Evolutionary conservation across 2,888 invertebrate species (phyloP), one percentile per base, ranked within the genome.

Genomic region (Cyclophora punctaria): DNA sequence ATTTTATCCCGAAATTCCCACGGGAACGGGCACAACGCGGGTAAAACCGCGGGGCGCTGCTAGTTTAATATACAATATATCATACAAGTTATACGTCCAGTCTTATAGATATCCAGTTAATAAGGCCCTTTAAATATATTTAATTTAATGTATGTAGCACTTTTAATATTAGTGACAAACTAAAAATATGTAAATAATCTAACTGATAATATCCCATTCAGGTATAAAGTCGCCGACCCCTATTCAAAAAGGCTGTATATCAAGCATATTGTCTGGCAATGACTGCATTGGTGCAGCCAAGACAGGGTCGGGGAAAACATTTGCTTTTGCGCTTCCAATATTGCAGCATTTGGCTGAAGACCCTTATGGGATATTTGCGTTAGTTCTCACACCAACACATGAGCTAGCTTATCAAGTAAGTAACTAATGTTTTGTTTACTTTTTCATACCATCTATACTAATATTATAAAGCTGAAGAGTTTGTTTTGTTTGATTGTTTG

Each of bases 241-340:
- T 0, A 96, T 97, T 51, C 97, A 97, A 77, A 80, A 89, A 66
- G 92, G 93, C 57, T 96, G 96, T 70, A 94, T 97, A 66, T 92
- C 95, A 3, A 88, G 90, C 55, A 95, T 97, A 62, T 77, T 97
- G 42, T 71, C 87, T 52, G 97, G 97, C 0, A 89, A 91, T 63
- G 96, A 98, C 85, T 97, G 97, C 64, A 95, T 99, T 57, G 99
- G 98, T 5, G 97, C 97, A 64, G 98, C 98, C 0, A 98, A 98
- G 80, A 99, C 99, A 5, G 99, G 99, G 7, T 98, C 98, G 50
- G 99, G 99, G 2, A 99, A 99, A 89, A 99, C 99, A 0, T 92
- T 99, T 69, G 98, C 99, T 0, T 99, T 99, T 90, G 98, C 97
- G 0, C 78, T 99, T 49, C 98, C 98, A 0, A 96, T 99, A 66